Evolutionary conservation across 2,113 vertebrate genomes (phyloP).

Genomic region (Pipra filicauda): DNA sequence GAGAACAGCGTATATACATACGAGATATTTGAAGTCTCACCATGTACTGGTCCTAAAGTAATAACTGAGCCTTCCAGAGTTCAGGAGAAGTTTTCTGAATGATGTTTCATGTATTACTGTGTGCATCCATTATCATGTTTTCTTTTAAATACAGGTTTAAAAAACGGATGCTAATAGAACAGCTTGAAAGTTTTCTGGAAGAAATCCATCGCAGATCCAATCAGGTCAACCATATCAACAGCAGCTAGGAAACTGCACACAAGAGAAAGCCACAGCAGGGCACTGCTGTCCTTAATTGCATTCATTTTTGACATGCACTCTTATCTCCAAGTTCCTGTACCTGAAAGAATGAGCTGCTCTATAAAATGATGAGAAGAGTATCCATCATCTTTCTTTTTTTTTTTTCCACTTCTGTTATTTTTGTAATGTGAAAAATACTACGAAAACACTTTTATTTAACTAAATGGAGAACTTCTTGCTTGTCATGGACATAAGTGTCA

Average conservation of each 20-base stretch:
- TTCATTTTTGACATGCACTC: conserved; percentile 78
- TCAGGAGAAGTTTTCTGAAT: not conserved
- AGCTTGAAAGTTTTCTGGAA: conserved; percentile 92
- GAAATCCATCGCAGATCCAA: conserved; percentile 91
- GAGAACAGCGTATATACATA: fast-evolving
- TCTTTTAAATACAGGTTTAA: conserved; percentile 85
- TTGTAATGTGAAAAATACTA: conserved; percentile 77
- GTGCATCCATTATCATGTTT: not conserved
- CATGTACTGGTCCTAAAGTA: not conserved
- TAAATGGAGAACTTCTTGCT: conserved; percentile 68
- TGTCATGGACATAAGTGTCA: conserved; percentile 76
- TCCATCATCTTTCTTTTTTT: conserved; percentile 22
- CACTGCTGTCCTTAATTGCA: conserved; percentile 69
- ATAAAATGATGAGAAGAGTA: conserved; percentile 28
- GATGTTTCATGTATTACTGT: not conserved
- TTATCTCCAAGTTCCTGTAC: conserved; percentile 56
- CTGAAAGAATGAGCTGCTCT: conserved; percentile 71
- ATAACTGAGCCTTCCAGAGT: not conserved
- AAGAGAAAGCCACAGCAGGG: conserved; percentile 59
- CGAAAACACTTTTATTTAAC: conserved; percentile 73
- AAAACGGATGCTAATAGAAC: conserved; percentile 95
- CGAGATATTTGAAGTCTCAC: not conserved
- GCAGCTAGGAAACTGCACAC: conserved; percentile 71
- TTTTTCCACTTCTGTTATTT: conserved; percentile 74
- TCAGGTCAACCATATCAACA: conserved; percentile 89